Conservation (phyloP, 2,113 vertebrate genomes). For the Ciconia stormi region DNA sequence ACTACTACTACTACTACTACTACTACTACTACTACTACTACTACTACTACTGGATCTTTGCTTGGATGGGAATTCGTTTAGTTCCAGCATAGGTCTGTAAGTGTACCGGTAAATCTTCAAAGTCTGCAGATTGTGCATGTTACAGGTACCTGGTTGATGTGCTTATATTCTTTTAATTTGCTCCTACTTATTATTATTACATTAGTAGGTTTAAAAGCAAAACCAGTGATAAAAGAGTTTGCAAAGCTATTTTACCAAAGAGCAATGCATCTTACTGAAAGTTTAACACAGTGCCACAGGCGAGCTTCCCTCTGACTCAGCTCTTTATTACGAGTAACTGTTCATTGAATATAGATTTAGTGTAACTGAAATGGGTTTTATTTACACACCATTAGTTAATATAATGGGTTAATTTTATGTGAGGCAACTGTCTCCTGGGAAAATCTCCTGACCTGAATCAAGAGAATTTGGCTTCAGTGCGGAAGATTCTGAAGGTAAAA, state of each 20-base stretch:
- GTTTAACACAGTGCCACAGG: neutral
- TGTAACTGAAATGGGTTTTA: neutral
- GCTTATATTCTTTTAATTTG: neutral
- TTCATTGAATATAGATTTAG: neutral
- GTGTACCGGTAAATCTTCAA: neutral
- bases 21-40: neutral
- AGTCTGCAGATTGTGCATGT: neutral
- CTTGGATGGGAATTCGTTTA: neutral
- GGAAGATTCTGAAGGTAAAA: neutral
- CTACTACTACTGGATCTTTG: neutral
- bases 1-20: too few species aligned
- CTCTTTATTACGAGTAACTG: neutral
- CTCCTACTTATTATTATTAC: neutral
- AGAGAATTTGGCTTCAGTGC: neutral
- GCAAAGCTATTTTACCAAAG: neutral
- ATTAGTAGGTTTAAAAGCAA: neutral
- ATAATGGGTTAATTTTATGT: conserved; percentile 10
- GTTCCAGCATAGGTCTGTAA: neutral
- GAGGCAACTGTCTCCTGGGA: neutral
- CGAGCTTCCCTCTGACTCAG: neutral
- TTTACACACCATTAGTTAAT: conserved; percentile 20
- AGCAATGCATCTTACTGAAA: neutral
- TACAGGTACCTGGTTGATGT: neutral
- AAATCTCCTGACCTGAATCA: neutral
- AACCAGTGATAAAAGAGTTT: neutral